These are phyloP conservation scores for Bibio marci DNA, from an alignment of 2,888 invertebrate species.

Conservation along the genomic window DNA sequence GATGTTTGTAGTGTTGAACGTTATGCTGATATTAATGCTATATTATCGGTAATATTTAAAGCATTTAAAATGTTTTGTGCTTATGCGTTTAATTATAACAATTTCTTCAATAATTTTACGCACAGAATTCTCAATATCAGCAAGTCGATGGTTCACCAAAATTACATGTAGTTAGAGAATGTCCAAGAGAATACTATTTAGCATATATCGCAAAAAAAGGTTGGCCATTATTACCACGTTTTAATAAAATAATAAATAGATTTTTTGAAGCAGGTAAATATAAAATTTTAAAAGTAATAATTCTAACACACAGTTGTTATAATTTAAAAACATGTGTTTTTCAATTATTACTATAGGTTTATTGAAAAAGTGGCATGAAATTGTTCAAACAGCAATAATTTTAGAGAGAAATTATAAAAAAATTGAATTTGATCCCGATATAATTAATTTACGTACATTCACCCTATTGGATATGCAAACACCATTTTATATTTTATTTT, in stretches of 20 bases:
- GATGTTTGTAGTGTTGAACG: slow-evolving; percentile 20
- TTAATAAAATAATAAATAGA: not conserved
- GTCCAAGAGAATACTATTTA: slow-evolving; percentile 28
- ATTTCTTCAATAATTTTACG: no score
- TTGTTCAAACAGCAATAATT: slow-evolving; percentile 15
- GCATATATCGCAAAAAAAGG: slow-evolving; percentile 28
- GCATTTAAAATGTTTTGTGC: no score
- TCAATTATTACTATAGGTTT: no score
- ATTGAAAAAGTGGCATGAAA: slow-evolving; percentile 25
- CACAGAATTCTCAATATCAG: slow-evolving; percentile 13
- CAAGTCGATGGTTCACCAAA: slow-evolving; percentile 19
- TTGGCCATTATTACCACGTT: slow-evolving; percentile 22
- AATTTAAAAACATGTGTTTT: no score
- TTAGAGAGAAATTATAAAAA: slow-evolving; percentile 6
- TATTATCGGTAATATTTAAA: slow-evolving; percentile 15
- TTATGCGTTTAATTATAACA: no score
- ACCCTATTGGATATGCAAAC: slow-evolving; percentile 15
- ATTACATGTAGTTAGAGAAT: slow-evolving; percentile 29
- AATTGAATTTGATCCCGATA: no score
- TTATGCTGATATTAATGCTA: slow-evolving; percentile 20
- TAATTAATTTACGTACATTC: slow-evolving; percentile 7
- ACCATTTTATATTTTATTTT: slow-evolving; percentile 13
- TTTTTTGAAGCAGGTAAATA: slow-evolving; percentile 4
- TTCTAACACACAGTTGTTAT: no score
- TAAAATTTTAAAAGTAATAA: no score